phyloP scores from a whole-genome alignment of 2,888 invertebrate species.

The Zygothrica quintamaculata region DNA sequence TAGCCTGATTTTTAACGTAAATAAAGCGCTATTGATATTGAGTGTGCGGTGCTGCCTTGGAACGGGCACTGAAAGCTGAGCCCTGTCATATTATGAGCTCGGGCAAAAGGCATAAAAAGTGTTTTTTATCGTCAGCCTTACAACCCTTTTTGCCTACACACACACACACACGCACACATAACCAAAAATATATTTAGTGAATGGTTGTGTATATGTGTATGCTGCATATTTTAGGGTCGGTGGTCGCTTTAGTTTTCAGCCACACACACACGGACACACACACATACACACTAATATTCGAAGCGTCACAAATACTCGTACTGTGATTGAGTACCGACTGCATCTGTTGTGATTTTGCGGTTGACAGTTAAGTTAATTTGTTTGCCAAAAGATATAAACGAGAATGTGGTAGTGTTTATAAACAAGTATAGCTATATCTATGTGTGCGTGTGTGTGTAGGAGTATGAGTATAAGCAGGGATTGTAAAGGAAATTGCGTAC shows the following conservation, averaged over 20 bases:
- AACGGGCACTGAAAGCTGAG: conserved; percentile 18
- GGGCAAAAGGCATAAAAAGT: conserved; percentile 57
- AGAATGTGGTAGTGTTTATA: conserved; percentile 1
- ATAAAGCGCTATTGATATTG: conserved; percentile 72
- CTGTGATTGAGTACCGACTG: conserved; percentile 71
- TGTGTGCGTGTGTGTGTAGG: neutral
- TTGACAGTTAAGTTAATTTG: conserved; percentile 75
- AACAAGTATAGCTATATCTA: too few species aligned
- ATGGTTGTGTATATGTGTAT: too few species aligned
- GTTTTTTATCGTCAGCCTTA: conserved; percentile 57
- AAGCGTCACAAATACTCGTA: conserved; percentile 55
- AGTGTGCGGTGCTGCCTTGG: conserved; percentile 17
- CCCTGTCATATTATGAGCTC: conserved; percentile 65
- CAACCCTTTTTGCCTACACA: conserved; percentile 51
- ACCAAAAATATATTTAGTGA: neutral
- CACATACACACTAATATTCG: conserved; percentile 40
- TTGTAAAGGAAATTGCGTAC: conserved; percentile 19
- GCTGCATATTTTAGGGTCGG: conserved; percentile 45
- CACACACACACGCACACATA: conserved; percentile 8
- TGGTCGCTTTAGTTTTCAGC: conserved; percentile 50
- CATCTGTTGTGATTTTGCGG: conserved; percentile 77
- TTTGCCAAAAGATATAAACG: conserved; percentile 45
- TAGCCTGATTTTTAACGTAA: conserved; percentile 57
- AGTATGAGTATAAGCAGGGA: conserved; percentile 2
- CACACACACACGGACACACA: conserved; percentile 30